phyloP scores from a whole-genome alignment of 1,140 invertebrate genomes.

The Rhopalosiphum maidis region DNA sequence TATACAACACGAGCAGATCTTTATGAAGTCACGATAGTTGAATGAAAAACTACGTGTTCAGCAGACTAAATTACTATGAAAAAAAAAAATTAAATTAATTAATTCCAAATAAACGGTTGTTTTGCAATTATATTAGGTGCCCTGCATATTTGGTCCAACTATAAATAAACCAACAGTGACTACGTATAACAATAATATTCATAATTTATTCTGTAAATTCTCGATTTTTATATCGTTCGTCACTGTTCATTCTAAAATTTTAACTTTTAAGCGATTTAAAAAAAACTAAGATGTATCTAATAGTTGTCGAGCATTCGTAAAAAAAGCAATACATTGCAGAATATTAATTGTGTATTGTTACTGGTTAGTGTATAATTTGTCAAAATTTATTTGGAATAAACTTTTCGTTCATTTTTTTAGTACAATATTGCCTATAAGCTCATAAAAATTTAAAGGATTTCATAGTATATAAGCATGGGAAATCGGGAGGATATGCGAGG shows the following conservation, averaged over 20 bases:
- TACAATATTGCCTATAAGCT: no score
- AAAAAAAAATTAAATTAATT: not conserved
- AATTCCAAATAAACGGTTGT: constrained; percentile 9
- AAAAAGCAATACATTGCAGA: no score
- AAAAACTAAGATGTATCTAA: not conserved
- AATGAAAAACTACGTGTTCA: not conserved
- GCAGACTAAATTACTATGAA: not conserved
- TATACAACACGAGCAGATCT: not conserved
- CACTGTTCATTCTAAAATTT: not conserved
- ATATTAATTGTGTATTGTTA: no score
- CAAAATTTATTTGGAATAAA: no score
- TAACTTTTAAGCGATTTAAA: not conserved
- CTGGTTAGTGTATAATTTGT: no score
- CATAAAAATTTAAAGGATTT: no score
- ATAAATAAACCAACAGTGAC: not conserved
- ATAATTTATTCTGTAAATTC: not conserved
- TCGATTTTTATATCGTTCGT: not conserved
- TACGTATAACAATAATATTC: not conserved
- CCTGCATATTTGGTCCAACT: not conserved
- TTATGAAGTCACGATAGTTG: not conserved
- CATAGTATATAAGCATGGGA: no score
- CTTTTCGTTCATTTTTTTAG: no score
- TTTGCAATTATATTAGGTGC: not conserved
- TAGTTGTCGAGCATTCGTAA: no score
- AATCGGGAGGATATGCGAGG: no score